Conservation (phyloP, 2,797 vertebrate species). For the Alauda arvensis region DNA sequence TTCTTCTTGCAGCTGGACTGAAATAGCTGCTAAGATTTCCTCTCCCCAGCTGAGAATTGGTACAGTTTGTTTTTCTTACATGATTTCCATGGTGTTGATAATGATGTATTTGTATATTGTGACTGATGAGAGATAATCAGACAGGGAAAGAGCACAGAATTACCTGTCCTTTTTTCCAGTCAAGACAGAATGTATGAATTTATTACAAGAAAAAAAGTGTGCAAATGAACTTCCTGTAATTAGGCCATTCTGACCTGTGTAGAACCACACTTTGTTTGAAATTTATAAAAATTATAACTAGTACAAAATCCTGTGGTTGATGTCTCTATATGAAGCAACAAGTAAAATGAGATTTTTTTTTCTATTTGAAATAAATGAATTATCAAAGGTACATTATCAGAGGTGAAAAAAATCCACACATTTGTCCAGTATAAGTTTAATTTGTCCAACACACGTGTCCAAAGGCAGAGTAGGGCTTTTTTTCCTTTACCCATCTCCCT, state of each 20-base stretch:
- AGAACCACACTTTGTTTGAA: slow-evolving; percentile 61
- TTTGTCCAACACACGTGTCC: background rate
- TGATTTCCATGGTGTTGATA: slow-evolving; percentile 58
- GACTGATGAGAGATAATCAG: slow-evolving; percentile 61
- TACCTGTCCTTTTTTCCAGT: slow-evolving; percentile 46
- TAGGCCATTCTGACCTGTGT: slow-evolving; percentile 54
- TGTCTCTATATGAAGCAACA: slow-evolving; percentile 18
- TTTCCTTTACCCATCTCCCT: background rate
- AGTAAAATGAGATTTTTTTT: background rate
- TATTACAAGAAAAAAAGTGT: slow-evolving; percentile 51
- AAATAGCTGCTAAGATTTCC: slow-evolving; percentile 29
- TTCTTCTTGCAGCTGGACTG: slow-evolving; percentile 36
- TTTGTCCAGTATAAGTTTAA: background rate
- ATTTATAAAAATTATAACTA: slow-evolving; percentile 69
- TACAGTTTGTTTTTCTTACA: slow-evolving; percentile 55
- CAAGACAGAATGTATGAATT: slow-evolving; percentile 66
- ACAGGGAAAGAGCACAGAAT: slow-evolving; percentile 30
- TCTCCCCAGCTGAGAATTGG: slow-evolving; percentile 46
- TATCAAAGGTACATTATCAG: background rate
- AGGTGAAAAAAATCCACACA: background rate
- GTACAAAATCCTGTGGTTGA: slow-evolving; percentile 19
- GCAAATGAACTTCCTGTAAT: slow-evolving; percentile 64
- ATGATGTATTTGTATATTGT: slow-evolving; percentile 66
- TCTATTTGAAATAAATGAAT: background rate
- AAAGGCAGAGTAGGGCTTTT: background rate